Evolutionary conservation across 2,797 vertebrate species (phyloP).

Genomic region (Gymnothorax javanicus): DNA sequence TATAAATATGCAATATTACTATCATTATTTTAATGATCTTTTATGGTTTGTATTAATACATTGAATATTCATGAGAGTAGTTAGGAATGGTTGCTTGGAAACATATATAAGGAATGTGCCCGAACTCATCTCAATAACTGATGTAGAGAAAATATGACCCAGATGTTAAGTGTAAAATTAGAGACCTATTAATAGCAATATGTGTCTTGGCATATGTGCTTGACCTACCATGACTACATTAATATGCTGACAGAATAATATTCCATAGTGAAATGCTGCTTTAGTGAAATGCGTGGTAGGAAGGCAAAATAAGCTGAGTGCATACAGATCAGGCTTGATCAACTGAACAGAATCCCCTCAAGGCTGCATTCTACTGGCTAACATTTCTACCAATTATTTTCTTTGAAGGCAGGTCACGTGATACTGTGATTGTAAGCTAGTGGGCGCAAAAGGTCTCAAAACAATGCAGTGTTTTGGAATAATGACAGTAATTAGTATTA

Average conservation of each 20-base stretch:
- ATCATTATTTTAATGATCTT: neutral
- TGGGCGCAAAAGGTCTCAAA: constrained; percentile 31
- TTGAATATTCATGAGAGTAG: neutral
- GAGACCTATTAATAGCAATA: constrained; percentile 66
- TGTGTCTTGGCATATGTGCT: constrained; percentile 58
- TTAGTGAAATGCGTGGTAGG: constrained; percentile 21
- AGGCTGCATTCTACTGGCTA: constrained; percentile 8
- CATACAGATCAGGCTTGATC: neutral
- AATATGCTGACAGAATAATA: constrained; percentile 59
- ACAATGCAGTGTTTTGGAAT: constrained; percentile 31
- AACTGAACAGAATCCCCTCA: neutral
- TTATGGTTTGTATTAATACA: neutral
- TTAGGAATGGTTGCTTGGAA: constrained; percentile 57
- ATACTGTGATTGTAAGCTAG: constrained; percentile 13
- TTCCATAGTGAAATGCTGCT: constrained; percentile 44
- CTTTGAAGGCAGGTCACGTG: constrained; percentile 33
- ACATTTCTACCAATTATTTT: constrained; percentile 35
- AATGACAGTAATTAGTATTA: constrained; percentile 37
- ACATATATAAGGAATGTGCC: constrained; percentile 41
- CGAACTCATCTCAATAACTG: constrained; percentile 40
- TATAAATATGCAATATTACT: neutral
- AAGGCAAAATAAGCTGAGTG: constrained; percentile 13
- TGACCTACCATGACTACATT: constrained; percentile 51
- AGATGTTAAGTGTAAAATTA: constrained; percentile 72
- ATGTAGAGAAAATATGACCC: constrained; percentile 56